A percentile compares a stretch with the other conserved stretches of the same genome.
Evolutionary conservation across 2,888 invertebrate species (phyloP).

Genomic region (Lithosia quadra): DNA sequence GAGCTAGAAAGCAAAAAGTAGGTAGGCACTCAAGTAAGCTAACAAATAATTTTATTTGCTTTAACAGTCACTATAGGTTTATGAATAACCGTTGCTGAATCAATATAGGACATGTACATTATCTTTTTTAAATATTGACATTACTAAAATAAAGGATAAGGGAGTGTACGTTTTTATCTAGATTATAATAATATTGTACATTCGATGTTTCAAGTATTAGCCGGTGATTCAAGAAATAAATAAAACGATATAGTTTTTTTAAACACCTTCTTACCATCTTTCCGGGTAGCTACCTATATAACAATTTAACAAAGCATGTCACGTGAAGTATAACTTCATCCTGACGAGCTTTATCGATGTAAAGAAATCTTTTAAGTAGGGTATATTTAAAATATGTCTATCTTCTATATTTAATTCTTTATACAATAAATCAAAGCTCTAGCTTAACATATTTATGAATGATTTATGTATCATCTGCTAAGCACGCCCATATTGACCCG

Average conservation of each 20-base stretch:
- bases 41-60: background rate
- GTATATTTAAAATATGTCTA: too few relatives aligned
- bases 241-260: background rate
- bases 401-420: background rate
- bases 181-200: background rate
- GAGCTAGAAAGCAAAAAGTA: background rate
- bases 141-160: conserved; percentile 1
- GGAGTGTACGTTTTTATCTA: background rate
- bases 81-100: background rate
- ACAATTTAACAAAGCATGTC: too few relatives aligned
- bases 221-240: background rate
- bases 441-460: background rate
- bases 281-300: too few relatives aligned
- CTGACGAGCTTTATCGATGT: too few relatives aligned
- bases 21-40: background rate
- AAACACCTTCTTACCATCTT: too few relatives aligned
- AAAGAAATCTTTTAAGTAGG: too few relatives aligned
- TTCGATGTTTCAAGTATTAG: background rate
- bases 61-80: background rate
- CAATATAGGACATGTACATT: background rate
- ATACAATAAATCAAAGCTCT: background rate
- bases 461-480: too few relatives aligned
- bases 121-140: conserved; percentile 8
- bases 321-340: too few relatives aligned
- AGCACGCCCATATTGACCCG: background rate